Evolutionary conservation across 2,113 vertebrate species (phyloP), one percentile per base, ranked within the genome.

Genomic region (Lepisosteus osseus): DNA sequence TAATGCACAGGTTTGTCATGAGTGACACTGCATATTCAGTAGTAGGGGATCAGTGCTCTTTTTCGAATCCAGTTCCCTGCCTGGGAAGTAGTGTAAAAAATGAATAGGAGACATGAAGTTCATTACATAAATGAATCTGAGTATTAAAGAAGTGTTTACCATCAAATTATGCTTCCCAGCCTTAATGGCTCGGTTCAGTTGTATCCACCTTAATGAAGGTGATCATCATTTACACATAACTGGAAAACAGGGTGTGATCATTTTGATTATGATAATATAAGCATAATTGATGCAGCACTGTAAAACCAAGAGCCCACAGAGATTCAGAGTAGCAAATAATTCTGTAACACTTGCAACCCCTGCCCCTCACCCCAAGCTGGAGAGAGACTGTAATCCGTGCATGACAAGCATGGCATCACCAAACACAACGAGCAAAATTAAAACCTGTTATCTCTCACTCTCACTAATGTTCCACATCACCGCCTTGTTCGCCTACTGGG

Each of bases 221-320:
- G 68, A 82, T 67, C 77, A 80, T 78, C 70, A 69, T 68, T 69
- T 78, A 73, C 65, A 54, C 73, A 64, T 82, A 80, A 77, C 74
- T 62, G 68, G 69, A 70, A 79, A 76, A 80, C 76, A 72, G 71
- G 71, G 61, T 72, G 78, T 72, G 82, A 80, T 78, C 78, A 72
- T 79, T 78, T 57, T 69, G 83, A 79, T 85, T 80, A 82, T 76
- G 78, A 69, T 73, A 51, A 51, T 6, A 29, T 29, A 29, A 71
- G 72, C 75, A 79, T 44, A 65, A 67, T 72, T 74, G 80, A 76
- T 74, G 69, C 47, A 64, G 59, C 70, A 65, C 66, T 75, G 73
- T 82, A 82, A 78, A 74, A 82, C 75, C 59, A n/a, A 7, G 15
- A 68, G 65, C 73, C 57, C n/a, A 67, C 51, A 15, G 69, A 56